These are phyloP conservation scores for Hippocampus barbouri DNA, from an alignment of 2,113 vertebrate species.

Conservation along the genomic window DNA sequence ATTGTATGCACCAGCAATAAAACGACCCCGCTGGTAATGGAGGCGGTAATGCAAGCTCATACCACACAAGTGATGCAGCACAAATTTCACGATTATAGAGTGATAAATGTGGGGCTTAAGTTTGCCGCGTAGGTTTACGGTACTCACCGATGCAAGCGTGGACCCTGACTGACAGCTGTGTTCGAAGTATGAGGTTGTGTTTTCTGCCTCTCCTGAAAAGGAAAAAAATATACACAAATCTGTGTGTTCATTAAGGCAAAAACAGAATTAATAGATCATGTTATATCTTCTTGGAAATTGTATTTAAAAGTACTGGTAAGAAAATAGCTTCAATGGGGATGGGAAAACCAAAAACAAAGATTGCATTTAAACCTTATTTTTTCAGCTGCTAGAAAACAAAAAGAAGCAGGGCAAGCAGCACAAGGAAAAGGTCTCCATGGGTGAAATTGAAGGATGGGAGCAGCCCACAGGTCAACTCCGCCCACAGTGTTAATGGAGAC, in stretches of 20 bases:
- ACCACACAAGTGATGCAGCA: constrained; percentile 22
- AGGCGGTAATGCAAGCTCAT: constrained; percentile 29
- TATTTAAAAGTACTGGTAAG: constrained; percentile 1
- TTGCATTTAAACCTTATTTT: not conserved
- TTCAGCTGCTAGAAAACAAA: constrained; percentile 11
- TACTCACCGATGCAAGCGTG: constrained; percentile 96
- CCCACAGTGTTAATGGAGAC: constrained; percentile 53
- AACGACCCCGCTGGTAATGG: constrained; percentile 18
- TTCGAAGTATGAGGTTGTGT: constrained; percentile 90
- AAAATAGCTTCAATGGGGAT: not conserved
- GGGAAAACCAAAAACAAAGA: constrained; percentile 9
- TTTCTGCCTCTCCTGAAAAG: constrained; percentile 87
- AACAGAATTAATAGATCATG: constrained; percentile 13
- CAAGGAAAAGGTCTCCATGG: constrained; percentile 26
- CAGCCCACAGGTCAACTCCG: constrained; percentile 41
- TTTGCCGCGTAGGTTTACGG: not conserved
- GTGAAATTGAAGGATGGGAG: constrained; percentile 41
- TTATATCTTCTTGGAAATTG: constrained; percentile 3
- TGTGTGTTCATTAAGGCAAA: constrained; percentile 12
- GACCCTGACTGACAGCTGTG: constrained; percentile 92
- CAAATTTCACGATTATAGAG: constrained; percentile 10
- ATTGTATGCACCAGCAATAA: constrained; percentile 31
- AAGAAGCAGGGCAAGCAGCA: constrained; percentile 7
- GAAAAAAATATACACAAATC: constrained; percentile 14
- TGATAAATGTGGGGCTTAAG: constrained; percentile 13